A percentile compares a stretch with the other conserved stretches of the same genome.
Evolutionary conservation across 2,113 vertebrate species (phyloP).

Genomic region (Heterotis niloticus): DNA sequence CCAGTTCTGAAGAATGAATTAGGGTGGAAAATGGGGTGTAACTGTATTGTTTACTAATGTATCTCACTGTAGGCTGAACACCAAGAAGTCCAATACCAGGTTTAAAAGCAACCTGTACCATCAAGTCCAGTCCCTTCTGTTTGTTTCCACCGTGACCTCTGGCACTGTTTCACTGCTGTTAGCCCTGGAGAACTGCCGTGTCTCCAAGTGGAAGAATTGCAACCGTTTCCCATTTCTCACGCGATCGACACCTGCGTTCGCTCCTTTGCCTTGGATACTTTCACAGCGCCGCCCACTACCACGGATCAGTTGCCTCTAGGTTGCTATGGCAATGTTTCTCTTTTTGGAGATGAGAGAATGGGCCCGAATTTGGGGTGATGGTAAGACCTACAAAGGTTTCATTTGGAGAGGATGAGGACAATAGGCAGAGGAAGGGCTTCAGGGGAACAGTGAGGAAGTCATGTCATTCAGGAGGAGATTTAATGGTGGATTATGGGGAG

Average conservation of each 20-base stretch:
- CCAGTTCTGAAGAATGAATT: too few relatives aligned
- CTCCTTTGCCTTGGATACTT: not conserved
- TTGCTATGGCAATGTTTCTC: not conserved
- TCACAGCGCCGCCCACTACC: not conserved
- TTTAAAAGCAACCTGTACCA: too few relatives aligned
- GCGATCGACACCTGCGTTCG: not conserved
- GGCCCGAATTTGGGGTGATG: not conserved
- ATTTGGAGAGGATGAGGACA: not conserved
- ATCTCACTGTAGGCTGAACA: too few relatives aligned
- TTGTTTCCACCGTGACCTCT: too few relatives aligned
- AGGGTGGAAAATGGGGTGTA: too few relatives aligned
- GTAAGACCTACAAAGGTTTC: not conserved
- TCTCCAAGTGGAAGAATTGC: too few relatives aligned
- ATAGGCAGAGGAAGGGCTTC: not conserved
- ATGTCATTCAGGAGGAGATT: not conserved
- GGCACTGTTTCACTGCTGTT: too few relatives aligned
- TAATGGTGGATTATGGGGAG: not conserved
- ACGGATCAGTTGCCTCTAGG: not conserved
- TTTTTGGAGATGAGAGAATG: not conserved
- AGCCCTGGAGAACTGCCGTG: too few relatives aligned
- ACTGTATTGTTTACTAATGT: too few relatives aligned
- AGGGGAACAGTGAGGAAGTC: not conserved
- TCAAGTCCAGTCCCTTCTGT: too few relatives aligned
- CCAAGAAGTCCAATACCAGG: too few relatives aligned
- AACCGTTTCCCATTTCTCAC: not conserved